Base-by-base conservation (phyloP, 2,888 invertebrate species). In the Cecidostiba fungosa region DNA sequence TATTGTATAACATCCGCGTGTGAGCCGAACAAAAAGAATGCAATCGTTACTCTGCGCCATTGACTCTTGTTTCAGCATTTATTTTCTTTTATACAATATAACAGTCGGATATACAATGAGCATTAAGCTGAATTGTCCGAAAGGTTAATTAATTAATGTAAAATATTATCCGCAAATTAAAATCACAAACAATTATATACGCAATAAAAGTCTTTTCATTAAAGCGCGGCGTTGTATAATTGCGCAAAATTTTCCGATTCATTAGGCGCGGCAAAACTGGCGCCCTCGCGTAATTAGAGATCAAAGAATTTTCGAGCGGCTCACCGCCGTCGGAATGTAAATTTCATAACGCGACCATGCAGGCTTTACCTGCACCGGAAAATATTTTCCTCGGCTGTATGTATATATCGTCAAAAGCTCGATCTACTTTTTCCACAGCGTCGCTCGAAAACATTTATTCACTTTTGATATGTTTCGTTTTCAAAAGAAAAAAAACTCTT, bases 381-480 rank as follows among this genome's bases (percentile, higher is more conserved):
- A 62, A 62, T 14, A 23, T 62, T 26, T 62, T 26, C 14, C 62
- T 26, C 62, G 62, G n/a, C 26, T 23, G n/a, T n/a, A n/a, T n/a
- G n/a, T n/a, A n/a, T n/a, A n/a, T n/a, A 23, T 59, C 59, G n/a
- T 54, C 54, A n/a, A 62, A 62, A 62, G 62, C 62, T 62, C 23
- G 23, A 3, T 4, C 10, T 4, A 19, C 54, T n/a, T 26, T 66
- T 0, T 14, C 66, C 1, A 5, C 26, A 8, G 12, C 16, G 14
- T 1, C 26, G 14, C 14, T 66, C 12, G 66, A 66, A 26, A 66
- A 66, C 29, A 66, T 66, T 66, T 66, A 14, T 66, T 59, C 0
- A 10, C 12, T 10, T 43, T 59, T 23, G 3, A 4, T 8, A 0
- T 59, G n/a, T 62, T 62, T 50, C n/a, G n/a, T 66, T 66, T 12